Percentiles rank a stretch among this genome's conserved stretches.
These are phyloP conservation scores for Vesta saturnalis DNA, from an alignment of 2,888 invertebrate species.

Conservation along the genomic window DNA sequence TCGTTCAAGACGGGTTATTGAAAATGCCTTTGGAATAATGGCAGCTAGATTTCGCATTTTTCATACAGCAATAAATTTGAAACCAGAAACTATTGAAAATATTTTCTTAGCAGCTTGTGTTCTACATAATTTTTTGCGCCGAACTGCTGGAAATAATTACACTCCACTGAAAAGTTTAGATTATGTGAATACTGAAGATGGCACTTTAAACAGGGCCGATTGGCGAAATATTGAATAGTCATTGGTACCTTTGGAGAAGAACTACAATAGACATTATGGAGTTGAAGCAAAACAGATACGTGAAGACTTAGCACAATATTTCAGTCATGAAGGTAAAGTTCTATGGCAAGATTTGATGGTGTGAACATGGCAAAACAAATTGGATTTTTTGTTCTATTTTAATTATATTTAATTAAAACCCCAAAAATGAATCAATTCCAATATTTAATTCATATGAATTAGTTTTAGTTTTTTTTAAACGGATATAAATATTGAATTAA, in stretches of 20 bases:
- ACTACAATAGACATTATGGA: neutral
- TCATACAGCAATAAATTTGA: neutral
- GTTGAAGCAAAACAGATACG: neutral
- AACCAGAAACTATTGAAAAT: neutral
- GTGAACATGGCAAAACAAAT: neutral
- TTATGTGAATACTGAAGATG: neutral
- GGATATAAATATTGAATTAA: too few species aligned
- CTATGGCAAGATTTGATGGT: neutral
- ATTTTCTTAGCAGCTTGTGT: too few species aligned
- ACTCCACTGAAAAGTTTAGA: neutral
- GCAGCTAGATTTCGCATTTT: too few species aligned
- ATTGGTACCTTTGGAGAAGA: neutral
- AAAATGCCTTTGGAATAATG: slow-evolving; percentile 44
- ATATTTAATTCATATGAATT: too few species aligned
- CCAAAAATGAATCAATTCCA: too few species aligned
- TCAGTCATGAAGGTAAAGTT: neutral
- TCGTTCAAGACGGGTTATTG: slow-evolving; percentile 30
- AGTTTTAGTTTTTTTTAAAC: too few species aligned
- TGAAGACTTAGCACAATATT: neutral
- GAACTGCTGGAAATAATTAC: too few species aligned
- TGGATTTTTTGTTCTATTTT: too few species aligned
- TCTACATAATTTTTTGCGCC: too few species aligned
- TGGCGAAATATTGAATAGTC: neutral
- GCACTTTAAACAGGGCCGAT: too few species aligned
- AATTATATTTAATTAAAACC: too few species aligned